Evolutionary conservation across 2,888 invertebrate genomes (phyloP).

Genomic region (Calameuta idolon): DNA sequence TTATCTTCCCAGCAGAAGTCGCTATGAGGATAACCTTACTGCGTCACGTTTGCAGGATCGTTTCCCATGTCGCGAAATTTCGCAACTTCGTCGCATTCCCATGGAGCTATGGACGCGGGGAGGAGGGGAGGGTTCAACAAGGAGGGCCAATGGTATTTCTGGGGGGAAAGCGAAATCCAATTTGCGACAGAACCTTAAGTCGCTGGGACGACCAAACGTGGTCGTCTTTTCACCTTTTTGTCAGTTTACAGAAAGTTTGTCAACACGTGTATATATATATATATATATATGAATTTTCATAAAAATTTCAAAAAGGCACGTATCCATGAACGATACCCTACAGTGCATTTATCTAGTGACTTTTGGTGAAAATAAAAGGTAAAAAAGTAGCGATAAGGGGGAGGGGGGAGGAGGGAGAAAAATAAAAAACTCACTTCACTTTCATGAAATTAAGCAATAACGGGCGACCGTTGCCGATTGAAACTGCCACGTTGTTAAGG

Average conservation of each 20-base stretch:
- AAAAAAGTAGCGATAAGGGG: neutral
- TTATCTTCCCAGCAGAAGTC: slow-evolving; percentile 12
- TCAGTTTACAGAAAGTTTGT: neutral
- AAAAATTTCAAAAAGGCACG: neutral
- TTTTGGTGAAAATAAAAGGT: neutral
- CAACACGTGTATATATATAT: neutral
- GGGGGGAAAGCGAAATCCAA: neutral
- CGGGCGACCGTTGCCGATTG: neutral
- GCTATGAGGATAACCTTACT: neutral
- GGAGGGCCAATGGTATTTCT: neutral
- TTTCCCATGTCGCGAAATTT: slow-evolving; percentile 38
- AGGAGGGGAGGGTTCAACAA: neutral
- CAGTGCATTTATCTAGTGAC: neutral
- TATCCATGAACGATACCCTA: neutral
- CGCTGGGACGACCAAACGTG: neutral
- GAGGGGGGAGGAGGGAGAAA: neutral
- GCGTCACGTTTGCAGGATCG: slow-evolving; percentile 30
- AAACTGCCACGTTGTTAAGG: neutral
- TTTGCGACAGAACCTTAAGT: neutral
- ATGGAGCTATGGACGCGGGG: neutral
- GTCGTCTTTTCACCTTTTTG: neutral
- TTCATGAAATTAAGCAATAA: slow-evolving; percentile 3
- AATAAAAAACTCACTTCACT: neutral
- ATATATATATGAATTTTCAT: neutral
- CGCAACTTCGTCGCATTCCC: slow-evolving; percentile 23